A percentile compares a stretch with the other conserved stretches of the same genome.
These are phyloP conservation scores for Etia nguti DNA, from an alignment of 2,113 vertebrate species.

Conservation along the genomic window DNA sequence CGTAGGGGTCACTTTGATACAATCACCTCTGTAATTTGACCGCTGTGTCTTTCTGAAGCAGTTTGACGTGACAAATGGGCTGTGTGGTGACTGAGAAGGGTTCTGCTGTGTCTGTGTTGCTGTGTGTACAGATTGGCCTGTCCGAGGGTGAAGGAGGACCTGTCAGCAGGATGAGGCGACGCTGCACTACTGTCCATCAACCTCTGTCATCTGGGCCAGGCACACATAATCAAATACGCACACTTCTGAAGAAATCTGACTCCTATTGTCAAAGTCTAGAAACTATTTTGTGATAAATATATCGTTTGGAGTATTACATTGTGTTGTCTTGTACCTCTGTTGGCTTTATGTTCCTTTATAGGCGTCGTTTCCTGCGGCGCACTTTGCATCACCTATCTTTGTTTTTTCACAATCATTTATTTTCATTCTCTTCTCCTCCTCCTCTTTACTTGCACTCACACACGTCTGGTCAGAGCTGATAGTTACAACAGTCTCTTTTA, in stretches of 20 bases:
- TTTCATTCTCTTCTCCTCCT: slow-evolving; percentile 19
- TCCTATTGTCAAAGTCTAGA: neutral
- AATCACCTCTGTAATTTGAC: slow-evolving; percentile 56
- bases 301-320: neutral
- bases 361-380: neutral
- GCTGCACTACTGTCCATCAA: slow-evolving; percentile 49
- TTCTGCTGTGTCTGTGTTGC: slow-evolving; percentile 46
- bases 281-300: slow-evolving; percentile 19
- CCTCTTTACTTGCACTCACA: neutral
- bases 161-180: slow-evolving; percentile 42
- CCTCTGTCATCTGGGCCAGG: slow-evolving; percentile 16
- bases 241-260: neutral
- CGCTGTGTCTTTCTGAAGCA: slow-evolving; percentile 29
- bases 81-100: slow-evolving; percentile 42
- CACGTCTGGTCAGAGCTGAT: slow-evolving; percentile 52
- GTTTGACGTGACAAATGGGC: slow-evolving; percentile 59
- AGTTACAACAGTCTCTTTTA: slow-evolving; percentile 50
- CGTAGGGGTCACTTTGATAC: slow-evolving; percentile 56
- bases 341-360: neutral
- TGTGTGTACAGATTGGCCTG: slow-evolving; percentile 65
- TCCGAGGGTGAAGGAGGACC: slow-evolving; percentile 56
- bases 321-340: neutral
- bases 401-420: neutral
- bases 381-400: slow-evolving; percentile 1
- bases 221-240: neutral